A percentile compares a stretch with the other conserved stretches of the same genome.
Evolutionary conservation across 2,113 vertebrate species (phyloP).

Genomic region (Collichthys lucidus): DNA sequence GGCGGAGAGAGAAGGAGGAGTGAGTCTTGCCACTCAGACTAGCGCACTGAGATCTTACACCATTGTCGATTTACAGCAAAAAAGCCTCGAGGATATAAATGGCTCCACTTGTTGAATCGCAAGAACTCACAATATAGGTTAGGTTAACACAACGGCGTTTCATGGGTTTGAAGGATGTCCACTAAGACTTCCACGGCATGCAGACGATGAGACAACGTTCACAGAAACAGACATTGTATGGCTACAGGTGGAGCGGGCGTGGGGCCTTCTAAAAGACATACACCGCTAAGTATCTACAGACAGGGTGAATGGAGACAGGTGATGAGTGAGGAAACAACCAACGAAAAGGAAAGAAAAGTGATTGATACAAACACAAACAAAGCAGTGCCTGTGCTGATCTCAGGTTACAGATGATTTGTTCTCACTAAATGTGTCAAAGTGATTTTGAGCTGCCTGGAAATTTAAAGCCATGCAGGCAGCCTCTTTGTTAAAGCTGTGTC

Average conservation of each 20-base stretch:
- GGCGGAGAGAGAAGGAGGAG: slow-evolving; percentile 22
- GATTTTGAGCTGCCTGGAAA: slow-evolving; percentile 5
- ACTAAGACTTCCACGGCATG: slow-evolving; percentile 60
- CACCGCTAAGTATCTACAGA: slow-evolving; percentile 19
- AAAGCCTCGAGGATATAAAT: slow-evolving; percentile 46
- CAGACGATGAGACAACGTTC: slow-evolving; percentile 45
- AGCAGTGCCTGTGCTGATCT: slow-evolving; percentile 43
- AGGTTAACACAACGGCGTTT: slow-evolving; percentile 20
- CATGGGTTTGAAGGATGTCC: slow-evolving; percentile 46
- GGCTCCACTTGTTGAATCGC: slow-evolving; percentile 45
- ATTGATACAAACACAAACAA: slow-evolving; percentile 49
- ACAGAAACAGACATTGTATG: slow-evolving; percentile 15
- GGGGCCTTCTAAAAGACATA: slow-evolving; percentile 28
- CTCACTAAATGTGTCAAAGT: slow-evolving; percentile 1
- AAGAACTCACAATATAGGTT: slow-evolving; percentile 30
- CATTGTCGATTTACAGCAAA: slow-evolving; percentile 51
- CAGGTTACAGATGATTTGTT: slow-evolving; percentile 9
- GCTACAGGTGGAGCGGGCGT: slow-evolving; percentile 32
- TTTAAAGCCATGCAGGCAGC: slow-evolving; percentile 10
- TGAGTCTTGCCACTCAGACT: slow-evolving; percentile 11
- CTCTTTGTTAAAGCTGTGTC: neutral
- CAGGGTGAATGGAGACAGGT: slow-evolving; percentile 59
- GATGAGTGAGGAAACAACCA: slow-evolving; percentile 58
- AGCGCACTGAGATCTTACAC: slow-evolving; percentile 28
- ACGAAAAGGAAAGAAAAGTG: slow-evolving; percentile 17